Evolutionary conservation across 2,797 vertebrate genomes (phyloP), one percentile per base, ranked within the genome.

Genomic region (Echeneis naucrates): DNA sequence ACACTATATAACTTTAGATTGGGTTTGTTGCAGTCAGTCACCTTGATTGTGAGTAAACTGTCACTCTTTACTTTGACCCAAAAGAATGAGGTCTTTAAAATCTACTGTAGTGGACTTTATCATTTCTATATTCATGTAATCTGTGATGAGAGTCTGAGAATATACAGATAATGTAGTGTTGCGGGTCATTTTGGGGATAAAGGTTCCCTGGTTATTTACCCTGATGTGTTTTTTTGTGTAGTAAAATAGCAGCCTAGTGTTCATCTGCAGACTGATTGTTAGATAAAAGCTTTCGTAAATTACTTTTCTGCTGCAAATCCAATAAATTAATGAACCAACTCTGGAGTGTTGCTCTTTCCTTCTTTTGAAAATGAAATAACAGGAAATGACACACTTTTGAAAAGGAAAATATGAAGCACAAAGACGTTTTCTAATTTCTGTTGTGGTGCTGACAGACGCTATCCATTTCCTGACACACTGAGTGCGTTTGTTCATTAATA

Each of bases 191-290:
- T 32, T 24, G 19, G 13, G 42, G 4, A 44, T 32, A 13, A 35
- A 8, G 16, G 33, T 65, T 40, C 40, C 12, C 3, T 50, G 26
- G 24, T 35, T 16, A 24, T 67, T 35, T 47, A 9, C 16, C n/a
- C 8, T 11, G 6, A 8, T n/a, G 13, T 3, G 7, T 33, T 65
- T 60, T 26, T 14, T 23, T 48, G 19, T 21, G 21, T 13, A 26
- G 32, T 44, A 3, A n/a, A 45, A 4, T 21, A 4, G 2, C 13
- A 0, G 9, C 14, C 8, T 51, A 0, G 9, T n/a, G 8, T 51
- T 61, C 14, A 9, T 19, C 13, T 50, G 3, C 48, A 6, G 24
- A 11, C 4, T 13, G 10, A 16, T 40, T 0, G 40, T 42, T 42
- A 5, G 40, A 13, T 59, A 58, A 61, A 24, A 26, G 0, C 26